Evolutionary conservation across 2,113 vertebrate species (phyloP).

Genomic region (Crotalus helleri): DNA sequence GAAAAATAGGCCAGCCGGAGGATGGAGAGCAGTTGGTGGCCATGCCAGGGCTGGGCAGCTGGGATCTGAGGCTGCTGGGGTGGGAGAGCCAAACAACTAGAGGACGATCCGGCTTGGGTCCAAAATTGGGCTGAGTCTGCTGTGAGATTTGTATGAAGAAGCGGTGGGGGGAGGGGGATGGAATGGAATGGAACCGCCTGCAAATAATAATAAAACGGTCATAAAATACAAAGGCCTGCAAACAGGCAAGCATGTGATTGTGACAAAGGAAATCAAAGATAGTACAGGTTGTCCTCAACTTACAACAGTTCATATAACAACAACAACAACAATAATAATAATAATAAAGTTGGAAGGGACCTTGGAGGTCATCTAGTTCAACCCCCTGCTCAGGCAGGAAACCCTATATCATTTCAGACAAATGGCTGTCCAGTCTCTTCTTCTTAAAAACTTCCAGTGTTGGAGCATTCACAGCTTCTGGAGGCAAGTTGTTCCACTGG

Average conservation of each 20-base stretch:
- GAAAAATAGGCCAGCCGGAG: slow-evolving; percentile 57
- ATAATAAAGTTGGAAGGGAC: no score
- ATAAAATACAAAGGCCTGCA: not conserved
- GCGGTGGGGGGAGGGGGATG: not conserved
- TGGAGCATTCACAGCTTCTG: no score
- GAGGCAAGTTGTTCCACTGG: no score
- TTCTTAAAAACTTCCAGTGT: no score
- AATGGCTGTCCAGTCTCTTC: no score
- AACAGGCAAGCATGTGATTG: not conserved
- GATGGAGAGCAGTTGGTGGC: slow-evolving; percentile 41
- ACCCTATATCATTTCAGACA: no score
- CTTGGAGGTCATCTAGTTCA: no score
- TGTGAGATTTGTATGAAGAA: not conserved
- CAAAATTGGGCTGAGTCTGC: not conserved
- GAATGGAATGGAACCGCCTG: not conserved
- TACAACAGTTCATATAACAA: no score
- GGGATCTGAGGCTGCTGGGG: not conserved
- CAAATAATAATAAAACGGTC: not conserved
- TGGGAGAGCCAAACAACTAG: not conserved
- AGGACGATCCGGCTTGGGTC: no score
- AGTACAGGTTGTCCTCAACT: not conserved
- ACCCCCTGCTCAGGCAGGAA: no score
- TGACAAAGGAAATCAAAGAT: not conserved
- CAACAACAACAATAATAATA: no score
- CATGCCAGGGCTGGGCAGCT: not conserved